Percentiles rank a stretch among this genome's conserved stretches.
Evolutionary conservation across 2,113 vertebrate genomes (phyloP).

Genomic region (Siphamia tubifer): DNA sequence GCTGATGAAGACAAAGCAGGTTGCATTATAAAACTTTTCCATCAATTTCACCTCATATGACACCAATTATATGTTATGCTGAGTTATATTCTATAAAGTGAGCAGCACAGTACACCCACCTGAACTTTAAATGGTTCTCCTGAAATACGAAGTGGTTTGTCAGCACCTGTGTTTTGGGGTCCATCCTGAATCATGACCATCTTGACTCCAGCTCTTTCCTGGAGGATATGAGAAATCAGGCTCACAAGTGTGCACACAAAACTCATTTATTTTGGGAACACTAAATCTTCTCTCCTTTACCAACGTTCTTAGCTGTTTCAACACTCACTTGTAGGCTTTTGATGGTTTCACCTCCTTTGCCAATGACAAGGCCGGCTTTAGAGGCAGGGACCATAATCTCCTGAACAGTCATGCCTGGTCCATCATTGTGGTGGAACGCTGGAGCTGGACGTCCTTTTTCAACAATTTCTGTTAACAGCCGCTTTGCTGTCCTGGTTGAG

Average conservation of each 20-base stretch:
- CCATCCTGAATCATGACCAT: conserved; percentile 99
- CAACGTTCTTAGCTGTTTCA: not conserved
- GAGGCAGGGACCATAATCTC: conserved; percentile 97
- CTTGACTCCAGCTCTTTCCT: conserved; percentile 97
- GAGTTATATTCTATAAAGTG: not conserved
- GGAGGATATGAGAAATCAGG: too few species aligned
- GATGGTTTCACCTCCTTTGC: conserved; percentile 97
- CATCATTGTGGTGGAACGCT: conserved; percentile 93
- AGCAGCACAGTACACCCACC: conserved; percentile 58
- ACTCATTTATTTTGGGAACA: too few species aligned
- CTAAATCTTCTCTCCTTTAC: too few species aligned
- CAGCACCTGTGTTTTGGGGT: conserved; percentile 96
- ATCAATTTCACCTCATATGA: not conserved
- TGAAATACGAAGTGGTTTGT: conserved; percentile 97
- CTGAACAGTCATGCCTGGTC: conserved; percentile 94
- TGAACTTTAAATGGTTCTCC: conserved; percentile 99
- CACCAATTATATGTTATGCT: too few species aligned
- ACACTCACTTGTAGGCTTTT: conserved; percentile 92
- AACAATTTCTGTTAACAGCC: conserved; percentile 93
- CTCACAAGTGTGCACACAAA: too few species aligned
- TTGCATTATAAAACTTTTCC: not conserved
- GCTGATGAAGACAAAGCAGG: conserved; percentile 72
- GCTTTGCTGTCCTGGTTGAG: conserved; percentile 86
- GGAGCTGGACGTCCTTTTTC: conserved; percentile 97
- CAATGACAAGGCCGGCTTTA: conserved; percentile 97